Evolutionary conservation across 2,797 vertebrate genomes (phyloP), one percentile per base, ranked within the genome.

Genomic region (Triplophysa bombifrons): DNA sequence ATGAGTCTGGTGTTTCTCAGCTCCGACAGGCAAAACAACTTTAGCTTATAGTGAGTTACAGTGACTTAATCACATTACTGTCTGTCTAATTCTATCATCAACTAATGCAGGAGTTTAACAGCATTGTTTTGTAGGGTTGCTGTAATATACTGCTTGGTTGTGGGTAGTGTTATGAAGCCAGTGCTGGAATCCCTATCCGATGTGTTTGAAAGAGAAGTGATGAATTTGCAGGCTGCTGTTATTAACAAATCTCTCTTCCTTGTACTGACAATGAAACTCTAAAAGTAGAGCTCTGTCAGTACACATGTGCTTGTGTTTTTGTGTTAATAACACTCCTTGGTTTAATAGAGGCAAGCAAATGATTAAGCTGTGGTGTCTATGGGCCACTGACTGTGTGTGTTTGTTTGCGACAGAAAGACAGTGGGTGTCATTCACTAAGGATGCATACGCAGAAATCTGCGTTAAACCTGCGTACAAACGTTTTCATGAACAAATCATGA

Each of bases 271-370:
- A n/a, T 12, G 14, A 19, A 63, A 71, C 58, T 61, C 55, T 53
- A 51, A 78, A 70, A 70, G 61, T 70, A 63, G 27, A 61, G 51
- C 10, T 2, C 41, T 11, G 25, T 64, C 61, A 9, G 22, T 72
- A 20, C 66, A 30, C 11, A 16, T 34, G 16, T 8, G 34, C 41
- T 76, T 61, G 67, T n/a, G 46, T 41, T 63, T 41, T 41, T 11
- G 11, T 78, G 58, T 71, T 71, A 66, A 71, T 61, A 74, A 38
- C 3, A n/a, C 44, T 38, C 41, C 14, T 58, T 56, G 27, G 75
- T 30, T 70, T 53, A 27, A 48, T 27, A 60, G 25, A 30, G 67
- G 22, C 63, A 69, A 78, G 82, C 63, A 72, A 75, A 72, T 77
- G 50, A 78, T 75, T 82, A 76, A 79, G 27, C 48, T 50, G 6